phyloP scores from a whole-genome alignment of 2,113 vertebrate species.

The Bungarus multicinctus region DNA sequence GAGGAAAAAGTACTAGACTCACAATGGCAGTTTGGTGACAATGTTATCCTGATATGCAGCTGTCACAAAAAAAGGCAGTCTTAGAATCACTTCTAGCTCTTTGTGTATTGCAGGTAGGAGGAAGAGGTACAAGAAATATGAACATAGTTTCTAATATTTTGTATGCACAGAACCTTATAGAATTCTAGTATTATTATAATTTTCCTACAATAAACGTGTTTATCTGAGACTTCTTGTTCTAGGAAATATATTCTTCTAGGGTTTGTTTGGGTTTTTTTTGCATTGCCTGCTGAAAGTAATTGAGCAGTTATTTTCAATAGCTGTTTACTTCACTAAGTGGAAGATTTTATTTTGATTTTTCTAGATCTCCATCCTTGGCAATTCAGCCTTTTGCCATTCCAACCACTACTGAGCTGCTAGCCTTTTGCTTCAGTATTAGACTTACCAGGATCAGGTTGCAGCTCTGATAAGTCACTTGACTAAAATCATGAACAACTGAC shows the following conservation, averaged over 20 bases:
- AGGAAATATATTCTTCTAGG: background rate
- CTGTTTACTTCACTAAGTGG: background rate
- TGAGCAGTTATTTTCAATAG: background rate
- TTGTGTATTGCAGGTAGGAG: background rate
- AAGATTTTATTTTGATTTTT: background rate
- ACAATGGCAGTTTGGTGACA: background rate
- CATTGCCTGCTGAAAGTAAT: background rate
- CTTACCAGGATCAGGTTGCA: background rate
- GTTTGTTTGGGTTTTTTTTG: background rate
- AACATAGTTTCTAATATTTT: background rate
- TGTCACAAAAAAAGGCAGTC: background rate
- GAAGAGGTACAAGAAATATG: background rate
- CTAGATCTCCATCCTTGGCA: background rate
- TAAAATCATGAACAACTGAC: background rate
- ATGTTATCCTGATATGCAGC: background rate
- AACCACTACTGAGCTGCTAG: background rate
- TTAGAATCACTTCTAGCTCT: background rate
- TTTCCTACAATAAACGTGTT: background rate
- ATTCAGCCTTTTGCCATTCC: background rate
- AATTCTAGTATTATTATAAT: background rate
- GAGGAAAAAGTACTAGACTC: background rate
- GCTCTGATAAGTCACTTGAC: background rate
- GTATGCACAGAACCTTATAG: background rate
- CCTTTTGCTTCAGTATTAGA: background rate
- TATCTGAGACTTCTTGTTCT: background rate